Evolutionary conservation across 1,140 invertebrate species (phyloP).

Genomic region (Pseudomyrmex concolor): DNA sequence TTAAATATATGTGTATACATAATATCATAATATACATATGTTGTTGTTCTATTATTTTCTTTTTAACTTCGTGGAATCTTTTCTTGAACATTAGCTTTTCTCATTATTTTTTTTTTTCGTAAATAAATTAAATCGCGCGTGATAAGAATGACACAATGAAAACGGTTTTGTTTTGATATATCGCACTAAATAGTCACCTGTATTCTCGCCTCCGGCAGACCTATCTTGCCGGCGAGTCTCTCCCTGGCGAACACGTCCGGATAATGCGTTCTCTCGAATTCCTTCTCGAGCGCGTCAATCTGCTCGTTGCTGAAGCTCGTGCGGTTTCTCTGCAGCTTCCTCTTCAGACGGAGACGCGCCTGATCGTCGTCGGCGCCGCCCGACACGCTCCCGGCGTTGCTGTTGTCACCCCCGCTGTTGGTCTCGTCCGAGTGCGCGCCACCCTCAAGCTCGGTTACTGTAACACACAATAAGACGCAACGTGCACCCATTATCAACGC

Average conservation of each 20-base stretch:
- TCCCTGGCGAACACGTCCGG: conserved; percentile 98
- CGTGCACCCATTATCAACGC: conserved; percentile 32
- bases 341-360: conserved; percentile 94
- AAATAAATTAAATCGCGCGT: too few relatives aligned
- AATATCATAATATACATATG: too few relatives aligned
- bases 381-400: conserved; percentile 89
- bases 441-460: conserved; percentile 86
- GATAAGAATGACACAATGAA: neutral
- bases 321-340: conserved; percentile 98
- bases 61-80: too few relatives aligned
- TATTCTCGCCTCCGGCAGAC: conserved; percentile 98
- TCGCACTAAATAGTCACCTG: conserved; percentile 88
- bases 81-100: too few relatives aligned
- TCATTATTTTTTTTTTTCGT: too few relatives aligned
- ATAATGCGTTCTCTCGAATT: conserved; percentile 95
- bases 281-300: conserved; percentile 99
- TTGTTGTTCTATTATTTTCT: too few relatives aligned
- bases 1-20: too few relatives aligned
- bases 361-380: conserved; percentile 92
- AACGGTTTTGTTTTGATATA: neutral
- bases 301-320: conserved; percentile 99
- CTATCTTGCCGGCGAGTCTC: conserved; percentile 97
- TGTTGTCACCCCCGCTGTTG: conserved; percentile 92
- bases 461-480: conserved; percentile 56
- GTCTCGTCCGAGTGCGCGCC: conserved; percentile 90